Evolutionary conservation across 92 coral and sea anemone species (phyloP), one percentile per base, ranked within the genome.

Genomic region (Siderastrea siderea): DNA sequence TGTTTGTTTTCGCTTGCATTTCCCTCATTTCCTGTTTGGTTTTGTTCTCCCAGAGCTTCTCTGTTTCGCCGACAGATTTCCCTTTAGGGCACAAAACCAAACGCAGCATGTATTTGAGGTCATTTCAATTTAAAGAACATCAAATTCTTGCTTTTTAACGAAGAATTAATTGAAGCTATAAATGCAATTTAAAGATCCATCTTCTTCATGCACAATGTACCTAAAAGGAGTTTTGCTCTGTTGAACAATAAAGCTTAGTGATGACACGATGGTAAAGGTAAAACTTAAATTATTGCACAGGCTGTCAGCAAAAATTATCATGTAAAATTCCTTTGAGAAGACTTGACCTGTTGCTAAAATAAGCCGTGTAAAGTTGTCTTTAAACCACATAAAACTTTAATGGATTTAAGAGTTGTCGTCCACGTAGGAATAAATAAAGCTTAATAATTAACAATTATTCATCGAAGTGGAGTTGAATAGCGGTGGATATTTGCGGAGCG

Each of bases 21-120:
- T 52, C 53, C 11, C 12, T 68, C 66, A 68, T 68, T 68, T 81
- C 76, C 76, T 68, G 85, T 69, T 68, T 81, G 85, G 85, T 54
- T 81, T 68, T 47, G 9, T 43, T 68, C 64, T 51, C 74, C 64
- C 19, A 49, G 10, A 66, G 74, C 51, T 38, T 80, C 50, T 44
- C 74, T 43, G 49, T 52, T 53, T 50, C 44, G 74, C 74, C 52
- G 75, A 54, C 75, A 68, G 51, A 81, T 52, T 49, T 79, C 1
- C 61, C 84, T 64, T 4, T 13, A 12, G 61, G 54, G 73, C 5
- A 12, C 48, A 47, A 17, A 13, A 79, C 64, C 46, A 46, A 26
- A 50, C 49, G 66, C 73, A 38, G 16, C 54, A 47, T 5, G 73
- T n/a, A 2, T 55, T 3, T 51, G 45, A 49, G 54, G 45, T 50